Base-by-base conservation (phyloP, 1,140 invertebrate genomes). In the Gonioctena quinquepunctata region DNA sequence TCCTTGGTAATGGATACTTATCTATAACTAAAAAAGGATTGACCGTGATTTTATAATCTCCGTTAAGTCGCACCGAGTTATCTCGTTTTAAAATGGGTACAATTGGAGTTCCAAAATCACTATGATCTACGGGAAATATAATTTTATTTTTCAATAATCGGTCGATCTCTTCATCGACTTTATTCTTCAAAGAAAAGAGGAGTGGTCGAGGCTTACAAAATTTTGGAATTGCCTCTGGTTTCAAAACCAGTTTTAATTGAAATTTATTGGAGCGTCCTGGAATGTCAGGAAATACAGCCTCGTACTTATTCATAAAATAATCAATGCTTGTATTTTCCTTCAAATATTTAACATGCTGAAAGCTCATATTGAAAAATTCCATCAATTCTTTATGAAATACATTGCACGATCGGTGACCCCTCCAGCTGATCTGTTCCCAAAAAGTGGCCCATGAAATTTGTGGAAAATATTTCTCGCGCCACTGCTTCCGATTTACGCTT, bases 31-130 rank as follows among this genome's bases (percentile, higher is more conserved):
- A 57, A 59, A 61, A 19, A 60, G 76, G 76, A 62, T 80, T 81
- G 60, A 75, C 23, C 11, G 76, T 78, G 11, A 72, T 22, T 54
- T 73, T 78, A 60, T 71, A 78, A 56, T 77, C 76, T 13, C 72
- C 76, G 48, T 76, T 76, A 27, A 74, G 27, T 60, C 73, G 33
- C 16, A 82, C 70, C 3, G 70, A 73, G 7, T 82, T 83, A 69
- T 83, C 77, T 16, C 71, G 74, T 76, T 88, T 88, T 26, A 83
- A 50, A 13, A 88, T 82, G 0, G 84, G 76, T 0, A 87, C 85
- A 4, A 88, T 76, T 1, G 84, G 83, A 8, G 83, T 80, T 7
- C 50, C 50, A 22, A 19, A 54, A n/a, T 54, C 50, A 54, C 50
- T 42, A 42, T 42, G n/a, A 42, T 42, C 33, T 13, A 42, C 5